Evolutionary conservation across 1,140 invertebrate genomes (phyloP), one percentile per base, ranked within the genome.

Genomic region (Drosophila nikananu): DNA sequence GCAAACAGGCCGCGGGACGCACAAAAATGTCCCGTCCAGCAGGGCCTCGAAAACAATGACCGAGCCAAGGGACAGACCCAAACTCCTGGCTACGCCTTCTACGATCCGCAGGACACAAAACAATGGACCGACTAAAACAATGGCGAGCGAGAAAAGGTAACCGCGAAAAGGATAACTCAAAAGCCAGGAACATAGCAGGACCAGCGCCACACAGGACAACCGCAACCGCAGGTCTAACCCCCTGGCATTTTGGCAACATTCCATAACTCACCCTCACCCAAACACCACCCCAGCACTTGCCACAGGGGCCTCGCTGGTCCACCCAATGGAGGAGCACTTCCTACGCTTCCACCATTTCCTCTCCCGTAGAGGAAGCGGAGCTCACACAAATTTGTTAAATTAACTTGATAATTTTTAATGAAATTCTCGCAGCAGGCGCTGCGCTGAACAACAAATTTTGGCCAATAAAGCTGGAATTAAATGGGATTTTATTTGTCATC

Each of bases 111-210:
- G 44, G 25, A 51, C 39, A 49, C 62, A 61, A 71, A 86, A 81
- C 82, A 81, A 81, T 70, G 57, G 52, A n/a, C 46, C 27, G 9
- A 32, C 59, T 52, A 48, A 78, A 68, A 86, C 78, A 86, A 84
- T 81, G 70, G 60, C 48, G 8, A 42, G 37, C 57, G 64, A 86
- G 73, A 86, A 86, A 81, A 70, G 82, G 73, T 70, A 73, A 71
- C 62, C 66, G 63, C 68, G 63, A 80, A 77, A 80, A 66, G 66
- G 59, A 83, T 65, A 72, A 68, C 59, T 51, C 58, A 61, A 51
- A 63, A 68, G 46, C 64, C 75, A 49, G 63, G 23, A 41, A 48
- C 49, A 21, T 23, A 35, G 66, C 55, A 42, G 52, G 27, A 49
- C 70, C 35, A 25, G 35, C 30, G 49, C 51, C 30, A 41, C 55